Percentiles rank a stretch among this genome's conserved stretches.
Conservation (phyloP, 2,888 invertebrate species). For the Platycheirus rosarum region DNA sequence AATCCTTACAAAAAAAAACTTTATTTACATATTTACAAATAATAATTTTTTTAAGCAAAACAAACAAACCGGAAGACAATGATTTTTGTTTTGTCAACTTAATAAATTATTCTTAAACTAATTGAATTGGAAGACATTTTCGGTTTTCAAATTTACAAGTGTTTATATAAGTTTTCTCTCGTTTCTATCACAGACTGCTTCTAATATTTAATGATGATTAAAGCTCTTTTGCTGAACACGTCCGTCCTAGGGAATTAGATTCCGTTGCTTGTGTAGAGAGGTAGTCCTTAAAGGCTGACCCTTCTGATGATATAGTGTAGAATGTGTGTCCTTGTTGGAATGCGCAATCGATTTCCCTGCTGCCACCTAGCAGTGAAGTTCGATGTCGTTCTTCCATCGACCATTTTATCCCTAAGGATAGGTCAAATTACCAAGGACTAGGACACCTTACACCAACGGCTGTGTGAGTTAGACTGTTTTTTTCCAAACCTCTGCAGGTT, state of each 20-base stretch:
- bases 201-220: slow-evolving; percentile 32
- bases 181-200: slow-evolving; percentile 67
- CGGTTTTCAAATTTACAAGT: slow-evolving; percentile 41
- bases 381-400: neutral
- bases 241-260: slow-evolving; percentile 31
- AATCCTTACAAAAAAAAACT: slow-evolving; percentile 44
- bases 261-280: neutral
- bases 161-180: slow-evolving; percentile 16
- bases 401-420: slow-evolving; percentile 40
- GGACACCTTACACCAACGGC: slow-evolving; percentile 39
- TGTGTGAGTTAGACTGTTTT: slow-evolving; percentile 70
- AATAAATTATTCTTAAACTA: slow-evolving; percentile 33
- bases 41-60: slow-evolving; percentile 60
- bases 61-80: slow-evolving; percentile 73
- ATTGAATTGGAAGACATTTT: slow-evolving; percentile 60
- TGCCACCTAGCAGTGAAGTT: neutral
- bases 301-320: neutral
- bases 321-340: neutral
- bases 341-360: neutral
- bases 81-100: slow-evolving; percentile 65
- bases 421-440: slow-evolving; percentile 19
- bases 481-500: slow-evolving; percentile 28
- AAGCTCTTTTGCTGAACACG: slow-evolving; percentile 51
- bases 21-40: slow-evolving; percentile 63
- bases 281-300: slow-evolving; percentile 17